Base-by-base conservation (phyloP, 1,140 invertebrate species). In the Notospermus geniculatus region DNA sequence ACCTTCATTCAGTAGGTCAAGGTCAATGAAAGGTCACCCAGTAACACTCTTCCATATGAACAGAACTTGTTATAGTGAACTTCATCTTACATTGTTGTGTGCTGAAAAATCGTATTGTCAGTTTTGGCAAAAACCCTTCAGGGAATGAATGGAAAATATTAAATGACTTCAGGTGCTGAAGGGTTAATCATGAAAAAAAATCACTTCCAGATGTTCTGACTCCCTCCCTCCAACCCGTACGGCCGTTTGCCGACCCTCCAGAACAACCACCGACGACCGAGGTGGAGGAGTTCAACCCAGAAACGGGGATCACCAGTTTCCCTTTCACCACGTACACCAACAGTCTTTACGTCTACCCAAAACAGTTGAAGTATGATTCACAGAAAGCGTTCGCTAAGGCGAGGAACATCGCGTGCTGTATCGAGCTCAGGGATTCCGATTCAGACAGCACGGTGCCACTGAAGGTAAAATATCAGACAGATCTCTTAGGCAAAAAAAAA, bases 271-370 rank as follows among this genome's bases (percentile, higher is more conserved):
- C 91, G 13, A 90, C 90, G 0, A 66, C 93, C 39, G 92, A 95
- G 81, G 82, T 95, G 53, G 85, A 89, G 17, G 90, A 95, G 72
- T 90, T 95, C 70, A 87, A 89, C 66, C 85, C 87, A 50, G 87
- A 85, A 52, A 85, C 84, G 9, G 89, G 90, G 60, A 85, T 85
- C 58, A 64, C 63, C 43, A 83, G 87, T 39, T 87, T 90, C 79
- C 91, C 92, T 2, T 89, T 89, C 70, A 89, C 89, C 1, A 88
- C 85, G 23, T 96, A 89, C 77, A 80, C 88, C 2, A 95, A 97
- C 82, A 89, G 93, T 77, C 80, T 97, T 0, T 97, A 94, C 79
- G 88, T 97, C 1, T 95, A 95, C 80, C 95, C 95, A 0, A 82
- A 90, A 60, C 85, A 82, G 57, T 81, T 98, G 9, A 91, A 89